Percentiles rank a stretch among this genome's conserved stretches.
These are phyloP conservation scores for Brachyalestes nurse DNA, from an alignment of 2,797 vertebrate genomes.

Conservation along the genomic window DNA sequence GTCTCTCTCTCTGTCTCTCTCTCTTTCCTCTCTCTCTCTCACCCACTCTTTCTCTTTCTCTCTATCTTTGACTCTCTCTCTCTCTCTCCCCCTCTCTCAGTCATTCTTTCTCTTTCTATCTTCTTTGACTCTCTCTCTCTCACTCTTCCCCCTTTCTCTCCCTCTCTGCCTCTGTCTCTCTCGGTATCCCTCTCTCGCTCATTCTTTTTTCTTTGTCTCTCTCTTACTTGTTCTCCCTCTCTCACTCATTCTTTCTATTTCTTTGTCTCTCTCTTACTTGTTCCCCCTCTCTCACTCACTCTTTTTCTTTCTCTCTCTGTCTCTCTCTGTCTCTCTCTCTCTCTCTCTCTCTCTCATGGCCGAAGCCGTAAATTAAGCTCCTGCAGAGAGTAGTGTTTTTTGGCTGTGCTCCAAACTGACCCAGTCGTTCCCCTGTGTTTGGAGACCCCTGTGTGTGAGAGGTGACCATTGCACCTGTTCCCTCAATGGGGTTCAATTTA, in stretches of 20 bases:
- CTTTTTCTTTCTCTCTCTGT: neutral
- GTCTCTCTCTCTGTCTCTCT: neutral
- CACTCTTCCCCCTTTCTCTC: neutral
- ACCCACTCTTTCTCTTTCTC: neutral
- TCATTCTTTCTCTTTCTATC: neutral
- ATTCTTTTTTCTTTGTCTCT: neutral
- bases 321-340: neutral
- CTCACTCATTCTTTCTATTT: neutral
- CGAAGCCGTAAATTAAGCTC: constrained; percentile 40
- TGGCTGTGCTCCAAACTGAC: constrained; percentile 35
- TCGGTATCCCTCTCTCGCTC: neutral
- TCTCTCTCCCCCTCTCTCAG: neutral
- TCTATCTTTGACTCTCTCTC: neutral
- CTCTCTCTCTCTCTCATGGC: neutral
- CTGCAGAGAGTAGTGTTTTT: constrained; percentile 17
- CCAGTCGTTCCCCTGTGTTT: neutral
- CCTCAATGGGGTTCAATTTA: constrained; percentile 13
- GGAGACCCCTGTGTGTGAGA: constrained; percentile 32
- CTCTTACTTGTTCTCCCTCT: neutral
- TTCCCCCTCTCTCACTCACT: neutral
- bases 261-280: too few species aligned
- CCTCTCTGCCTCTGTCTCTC: neutral
- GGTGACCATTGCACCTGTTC: constrained; percentile 45
- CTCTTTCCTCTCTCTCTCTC: neutral
- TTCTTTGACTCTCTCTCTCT: neutral